Evolutionary conservation across 2,888 invertebrate genomes (phyloP), one percentile per base, ranked within the genome.

Genomic region (Campoplex nolae): DNA sequence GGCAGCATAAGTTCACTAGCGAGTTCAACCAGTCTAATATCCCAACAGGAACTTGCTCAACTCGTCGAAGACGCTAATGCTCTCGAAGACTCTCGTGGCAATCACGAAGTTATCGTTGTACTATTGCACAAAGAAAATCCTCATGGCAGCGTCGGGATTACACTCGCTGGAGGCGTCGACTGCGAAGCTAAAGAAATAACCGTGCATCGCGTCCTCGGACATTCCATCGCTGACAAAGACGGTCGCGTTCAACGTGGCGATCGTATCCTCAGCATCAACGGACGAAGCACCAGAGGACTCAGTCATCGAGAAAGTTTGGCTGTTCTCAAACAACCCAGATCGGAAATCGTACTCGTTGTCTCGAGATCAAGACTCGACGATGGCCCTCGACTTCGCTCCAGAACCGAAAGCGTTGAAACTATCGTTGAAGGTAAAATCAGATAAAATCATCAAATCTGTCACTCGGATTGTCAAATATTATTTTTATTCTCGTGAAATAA

Each of bases 141-240:
- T 3, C 96, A 96, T 70, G 96, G 97, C 35, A 97, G 97, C 92
- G 97, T 98, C 85, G 98, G 98, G 67, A 97, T 98, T 86, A 98
- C 98, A 68, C 95, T 98, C 90, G 98, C 98, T 77, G 98, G 98
- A 84, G 98, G 98, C 77, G 96, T 97, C 28, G 98, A 98, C 94
- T 98, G 98, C 93, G 98, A 98, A 95, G 97, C 97, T 91, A 98
- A 98, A 95, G 98, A 98, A 94, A 98, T 98, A 89, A 98, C 98
- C 92, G 98, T 98, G 89, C 98, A 98, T 94, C 97, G 98, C 94
- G 97, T 98, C 78, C 95, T 98, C 90, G 96, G 96, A 84, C 98
- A 98, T 90, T 98, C 98, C 91, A 96, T 98, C 77, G 98, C 98
- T 65, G 97, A 98, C 91, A 96, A 97, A 91, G 98, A 98, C 93